Evolutionary conservation across 2,888 invertebrate genomes (phyloP), one percentile per base, ranked within the genome.

Genomic region (Diaperis boleti): DNA sequence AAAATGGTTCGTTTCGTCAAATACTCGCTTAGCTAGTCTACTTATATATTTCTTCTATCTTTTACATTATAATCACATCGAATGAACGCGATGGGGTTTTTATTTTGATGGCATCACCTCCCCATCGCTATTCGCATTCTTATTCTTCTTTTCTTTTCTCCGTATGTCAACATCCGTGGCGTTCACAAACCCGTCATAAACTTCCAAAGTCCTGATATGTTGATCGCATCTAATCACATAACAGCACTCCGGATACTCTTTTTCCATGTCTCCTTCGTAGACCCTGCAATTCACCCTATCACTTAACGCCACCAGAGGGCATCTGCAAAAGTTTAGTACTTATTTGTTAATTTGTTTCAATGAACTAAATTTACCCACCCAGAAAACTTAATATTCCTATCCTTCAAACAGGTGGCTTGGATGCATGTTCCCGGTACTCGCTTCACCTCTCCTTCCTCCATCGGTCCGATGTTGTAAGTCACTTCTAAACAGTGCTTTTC

Each of bases 161-260:
- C 22, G 29, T 4, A 49, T 49, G 20, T 35, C 35, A n/a, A 39
- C 47, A 33, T 10, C 29, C 8, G 44, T 55, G 10, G 41, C 33
- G 29, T 59, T 49, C n/a, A 49, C 39, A 29, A 31, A 47, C 14
- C 47, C 47, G 15, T 15, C 47, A 8, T 47, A 47, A 31, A 15
- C 17, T 11, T 52, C 20, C 17, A 18, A 31, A 7, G 33, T 42
- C 13, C 13, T 20, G 20, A 52, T 29, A n/a, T 20, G n/a, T 50
- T 52, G 42, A 31, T 50, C 42, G 49, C 64, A 68, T 31, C 47
- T 61, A 1, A 63, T 55, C 64, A 62, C 69, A 13, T 31, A 61
- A 47, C 71, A 71, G 33, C 71, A 71, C 4, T 69, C 59, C 13
- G 71, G 71, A 62, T 70, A 66, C 3, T 66, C 66, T 49, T 65